Base-by-base conservation (phyloP, 2,113 vertebrate species). In the Ceyx cyanopectus region DNA sequence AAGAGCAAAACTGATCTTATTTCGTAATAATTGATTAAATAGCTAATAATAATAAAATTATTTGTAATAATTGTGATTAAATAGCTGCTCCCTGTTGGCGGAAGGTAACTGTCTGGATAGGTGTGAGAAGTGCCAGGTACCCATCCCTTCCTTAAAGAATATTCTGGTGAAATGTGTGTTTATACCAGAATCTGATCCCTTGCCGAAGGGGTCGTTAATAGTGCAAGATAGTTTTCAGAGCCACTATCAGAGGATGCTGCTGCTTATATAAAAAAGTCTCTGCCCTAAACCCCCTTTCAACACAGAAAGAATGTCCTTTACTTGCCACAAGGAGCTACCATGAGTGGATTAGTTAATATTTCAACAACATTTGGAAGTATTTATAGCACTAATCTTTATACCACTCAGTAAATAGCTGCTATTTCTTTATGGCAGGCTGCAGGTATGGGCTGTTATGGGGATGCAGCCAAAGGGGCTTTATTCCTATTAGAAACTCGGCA, bases 331-430 rank as follows among this genome's bases (percentile, higher is more conserved):
- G 48, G 19, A 80, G 45, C 79, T 76, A 63, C 80, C 73, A 22
- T 34, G 51, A 80, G 54, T 41, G 56, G 50, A 26, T 90, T 88
- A 77, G 80, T 86, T 88, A 82, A 83, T 45, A 48, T 83, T 90
- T 82, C 80, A 72, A 37, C 72, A 72, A 19, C 41, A 24, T 86
- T 94, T 92, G 68, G 43, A 70, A 69, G n/a, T 53, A 80, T 86
- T 92, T 83, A 43, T 51, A 69, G 41, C 89, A 69, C 90, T 61
- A 48, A 85, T 93, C 58, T 83, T 69, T 63, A 24, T 65, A 69
- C 50, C 26, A 18, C 80, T 83, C 63, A 76, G 45, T 92, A 82
- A 76, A 89, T 67, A 91, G 57, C 74, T 91, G 66, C 37, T 87
- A 32, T 32, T 87, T 89, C 81, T 84, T 91, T 74, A 74, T 58